phyloP scores from a whole-genome alignment of 2,888 invertebrate species.

The Hemaris fuciformis region DNA sequence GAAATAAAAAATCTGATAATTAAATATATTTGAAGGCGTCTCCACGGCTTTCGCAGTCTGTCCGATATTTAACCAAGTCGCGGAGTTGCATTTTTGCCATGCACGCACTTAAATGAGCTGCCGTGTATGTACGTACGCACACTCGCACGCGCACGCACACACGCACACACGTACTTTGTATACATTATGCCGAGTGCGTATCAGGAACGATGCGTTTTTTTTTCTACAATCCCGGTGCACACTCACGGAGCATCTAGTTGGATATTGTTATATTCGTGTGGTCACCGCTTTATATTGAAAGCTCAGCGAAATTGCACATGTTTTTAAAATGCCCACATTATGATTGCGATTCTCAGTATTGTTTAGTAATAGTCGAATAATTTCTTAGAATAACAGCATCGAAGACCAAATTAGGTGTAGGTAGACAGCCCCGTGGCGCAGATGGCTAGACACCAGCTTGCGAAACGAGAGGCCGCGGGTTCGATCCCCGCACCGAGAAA shows the following conservation, averaged over 20 bases:
- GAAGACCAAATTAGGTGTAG: too few species aligned
- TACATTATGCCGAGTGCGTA: constrained; percentile 35
- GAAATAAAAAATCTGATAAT: not conserved
- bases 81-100: constrained; percentile 78
- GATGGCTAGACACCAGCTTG: too few species aligned
- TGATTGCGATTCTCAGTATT: too few species aligned
- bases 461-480: too few species aligned
- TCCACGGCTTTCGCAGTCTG: constrained; percentile 41
- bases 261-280: constrained; percentile 17
- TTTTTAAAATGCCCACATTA: not conserved
- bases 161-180: constrained; percentile 18
- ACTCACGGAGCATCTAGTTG: constrained; percentile 31
- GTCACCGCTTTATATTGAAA: not conserved
- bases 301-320: not conserved
- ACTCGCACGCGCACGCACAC: constrained; percentile 28
- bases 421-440: too few species aligned
- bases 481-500: too few species aligned
- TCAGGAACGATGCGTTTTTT: constrained; percentile 40
- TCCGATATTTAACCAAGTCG: constrained; percentile 78
- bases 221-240: constrained; percentile 32
- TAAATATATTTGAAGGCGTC: constrained; percentile 19
- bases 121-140: constrained; percentile 43
- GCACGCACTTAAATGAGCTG: constrained; percentile 61
- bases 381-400: too few species aligned
- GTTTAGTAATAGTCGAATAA: too few species aligned